phyloP scores from a whole-genome alignment of 2,888 invertebrate species.

The Oscheius sp. region DNA sequence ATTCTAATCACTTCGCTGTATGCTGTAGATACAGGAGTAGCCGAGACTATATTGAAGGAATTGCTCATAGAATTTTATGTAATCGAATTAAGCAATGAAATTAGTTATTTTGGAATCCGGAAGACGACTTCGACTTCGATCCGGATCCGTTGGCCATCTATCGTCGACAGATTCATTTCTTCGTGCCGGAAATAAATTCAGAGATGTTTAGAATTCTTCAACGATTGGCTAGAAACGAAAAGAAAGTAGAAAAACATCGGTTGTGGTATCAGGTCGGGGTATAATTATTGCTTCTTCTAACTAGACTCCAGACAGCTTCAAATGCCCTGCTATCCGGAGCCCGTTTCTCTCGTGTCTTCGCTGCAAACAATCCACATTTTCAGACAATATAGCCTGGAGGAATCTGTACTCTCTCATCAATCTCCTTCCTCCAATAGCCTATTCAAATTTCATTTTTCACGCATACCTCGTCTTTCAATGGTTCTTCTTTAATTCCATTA shows the following conservation, averaged over 20 bases:
- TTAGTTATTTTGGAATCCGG: conserved; percentile 26
- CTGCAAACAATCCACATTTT: neutral
- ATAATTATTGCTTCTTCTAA: neutral
- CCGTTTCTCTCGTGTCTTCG: neutral
- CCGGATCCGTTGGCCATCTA: conserved; percentile 35
- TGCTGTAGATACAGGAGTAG: neutral
- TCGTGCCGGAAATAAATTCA: conserved; percentile 14
- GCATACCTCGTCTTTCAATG: too few species aligned
- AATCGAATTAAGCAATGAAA: neutral
- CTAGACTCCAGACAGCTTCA: conserved; percentile 17
- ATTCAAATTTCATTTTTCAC: too few species aligned
- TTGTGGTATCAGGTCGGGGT: conserved; percentile 22
- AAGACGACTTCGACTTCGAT: conserved; percentile 34
- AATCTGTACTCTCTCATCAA: too few species aligned
- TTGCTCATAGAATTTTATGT: conserved; percentile 12
- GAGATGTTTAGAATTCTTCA: neutral
- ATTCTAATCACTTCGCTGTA: conserved; percentile 4
- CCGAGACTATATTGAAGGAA: conserved; percentile 7
- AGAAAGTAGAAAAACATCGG: conserved; percentile 10
- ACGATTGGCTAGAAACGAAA: conserved; percentile 4
- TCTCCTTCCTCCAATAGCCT: too few species aligned
- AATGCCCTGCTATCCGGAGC: neutral
- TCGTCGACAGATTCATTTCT: conserved; percentile 31
- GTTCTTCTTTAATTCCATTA: too few species aligned
- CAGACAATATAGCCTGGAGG: too few species aligned